Evolutionary conservation across 2,113 vertebrate genomes (phyloP).

Genomic region (Neotoma lepida): DNA sequence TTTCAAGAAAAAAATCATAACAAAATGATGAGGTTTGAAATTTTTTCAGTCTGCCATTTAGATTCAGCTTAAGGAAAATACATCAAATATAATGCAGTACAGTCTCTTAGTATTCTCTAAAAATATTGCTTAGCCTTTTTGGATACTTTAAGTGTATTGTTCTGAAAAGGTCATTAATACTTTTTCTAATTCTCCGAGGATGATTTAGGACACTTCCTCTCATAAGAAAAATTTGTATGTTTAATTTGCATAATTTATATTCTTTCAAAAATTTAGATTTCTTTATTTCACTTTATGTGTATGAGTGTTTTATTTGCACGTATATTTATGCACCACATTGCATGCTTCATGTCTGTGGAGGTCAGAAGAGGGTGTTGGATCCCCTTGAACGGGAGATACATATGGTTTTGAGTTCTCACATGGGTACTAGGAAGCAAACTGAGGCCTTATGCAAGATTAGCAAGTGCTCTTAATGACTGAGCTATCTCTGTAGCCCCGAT

Average conservation of each 20-base stretch:
- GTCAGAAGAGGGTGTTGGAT: no score
- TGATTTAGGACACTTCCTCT: background rate
- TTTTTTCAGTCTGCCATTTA: background rate
- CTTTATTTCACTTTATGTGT: no score
- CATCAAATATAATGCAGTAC: constrained; percentile 41
- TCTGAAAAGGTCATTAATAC: background rate
- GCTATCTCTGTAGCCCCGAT: background rate
- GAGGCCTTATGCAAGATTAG: no score
- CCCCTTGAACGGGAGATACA: background rate
- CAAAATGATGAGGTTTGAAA: background rate
- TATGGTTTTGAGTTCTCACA: no score
- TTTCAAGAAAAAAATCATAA: background rate
- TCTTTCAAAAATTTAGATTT: no score
- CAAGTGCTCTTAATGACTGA: no score
- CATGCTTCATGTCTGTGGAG: no score
- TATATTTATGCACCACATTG: no score
- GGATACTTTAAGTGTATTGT: constrained; percentile 50
- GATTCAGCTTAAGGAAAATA: constrained; percentile 45
- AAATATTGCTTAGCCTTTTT: constrained; percentile 17
- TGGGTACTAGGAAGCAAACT: no score
- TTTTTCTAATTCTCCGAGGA: constrained; percentile 12
- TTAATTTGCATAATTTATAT: no score
- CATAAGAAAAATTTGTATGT: background rate
- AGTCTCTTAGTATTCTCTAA: constrained; percentile 30
- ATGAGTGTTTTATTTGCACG: no score